Conservation (phyloP, 2,888 invertebrate species). For the Ctena decussata region DNA sequence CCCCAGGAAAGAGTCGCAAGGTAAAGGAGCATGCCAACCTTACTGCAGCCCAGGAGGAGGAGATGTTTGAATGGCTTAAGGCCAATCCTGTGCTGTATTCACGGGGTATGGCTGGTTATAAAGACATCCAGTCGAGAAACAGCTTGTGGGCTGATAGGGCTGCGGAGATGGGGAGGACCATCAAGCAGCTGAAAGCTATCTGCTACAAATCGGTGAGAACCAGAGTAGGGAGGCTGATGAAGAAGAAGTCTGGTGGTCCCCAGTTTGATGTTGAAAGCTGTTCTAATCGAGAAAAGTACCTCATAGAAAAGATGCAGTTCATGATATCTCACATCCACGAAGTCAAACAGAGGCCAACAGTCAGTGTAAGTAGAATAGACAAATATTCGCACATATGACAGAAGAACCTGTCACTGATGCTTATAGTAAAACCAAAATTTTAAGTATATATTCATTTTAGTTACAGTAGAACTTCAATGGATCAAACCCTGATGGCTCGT, state of each 20-base stretch:
- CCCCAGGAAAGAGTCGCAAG: no score
- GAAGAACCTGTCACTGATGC: no score
- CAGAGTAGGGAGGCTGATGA: background rate
- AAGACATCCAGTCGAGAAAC: background rate
- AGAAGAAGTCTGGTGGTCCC: slow-evolving; percentile 4
- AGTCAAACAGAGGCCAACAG: no score
- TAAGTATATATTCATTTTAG: no score
- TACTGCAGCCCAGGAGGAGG: slow-evolving; percentile 44
- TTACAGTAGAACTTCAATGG: no score
- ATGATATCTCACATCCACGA: no score
- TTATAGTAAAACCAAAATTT: no score
- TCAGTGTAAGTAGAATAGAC: no score
- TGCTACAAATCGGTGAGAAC: background rate
- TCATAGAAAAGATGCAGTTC: background rate
- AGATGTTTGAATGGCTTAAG: slow-evolving; percentile 21
- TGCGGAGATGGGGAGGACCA: background rate
- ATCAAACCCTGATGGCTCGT: no score
- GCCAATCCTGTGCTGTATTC: background rate
- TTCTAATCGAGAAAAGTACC: background rate
- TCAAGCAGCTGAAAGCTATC: background rate
- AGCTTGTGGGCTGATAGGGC: background rate
- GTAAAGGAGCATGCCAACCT: background rate
- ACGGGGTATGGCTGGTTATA: background rate
- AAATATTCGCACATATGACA: no score
- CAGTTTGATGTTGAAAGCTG: background rate